Evolutionary conservation across 1,140 invertebrate genomes (phyloP), one percentile per base, ranked within the genome.

Genomic region (Cryptotermes secundus): DNA sequence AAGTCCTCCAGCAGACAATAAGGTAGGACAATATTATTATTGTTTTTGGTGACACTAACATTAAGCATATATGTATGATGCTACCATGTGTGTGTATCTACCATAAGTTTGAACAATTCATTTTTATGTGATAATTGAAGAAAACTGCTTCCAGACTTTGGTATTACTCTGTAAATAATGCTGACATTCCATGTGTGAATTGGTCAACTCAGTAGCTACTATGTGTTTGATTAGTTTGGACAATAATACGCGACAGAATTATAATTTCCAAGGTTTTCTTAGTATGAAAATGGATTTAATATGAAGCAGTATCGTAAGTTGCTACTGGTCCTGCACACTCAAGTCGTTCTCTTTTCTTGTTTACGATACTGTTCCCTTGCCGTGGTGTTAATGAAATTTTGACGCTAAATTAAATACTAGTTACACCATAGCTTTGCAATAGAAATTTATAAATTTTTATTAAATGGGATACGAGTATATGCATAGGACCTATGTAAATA

Each of bases 161-260:
- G 59, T 72, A 72, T 72, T 72, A 31, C 59, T 72, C 26, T 72
- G 59, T 72, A 26, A 72, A 72, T 31, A 81, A 45, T 81, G 26
- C 35, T 81, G 80, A 81, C 80, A 81, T 81, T 81, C 42, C 80
- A 81, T 45, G 80, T 81, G 80, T 81, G 80, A 81, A 81, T 81
- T 81, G 80, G 80, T 31, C 80, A 81, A 35, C 34, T 14, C 35
- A 80, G 35, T 38, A 81, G 42, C 80, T 81, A 38, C 80, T 81
- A 34, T 81, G 80, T 81, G 59, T 31, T 72, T 72, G 26, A 72
- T 72, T 72, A 72, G 59, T 72, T 72, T 72, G 59, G 14, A 72
- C 59, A 72, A 72, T 72, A 72, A 72, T 72, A 72, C 59, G n/a
- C n/a, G 31, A 72, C 59, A n/a, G 59, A 72, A 72, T 72, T n/a